A percentile compares a stretch with the other conserved stretches of the same genome.
Evolutionary conservation across 2,888 invertebrate species (phyloP).

Genomic region (Drosophila meridionalis): DNA sequence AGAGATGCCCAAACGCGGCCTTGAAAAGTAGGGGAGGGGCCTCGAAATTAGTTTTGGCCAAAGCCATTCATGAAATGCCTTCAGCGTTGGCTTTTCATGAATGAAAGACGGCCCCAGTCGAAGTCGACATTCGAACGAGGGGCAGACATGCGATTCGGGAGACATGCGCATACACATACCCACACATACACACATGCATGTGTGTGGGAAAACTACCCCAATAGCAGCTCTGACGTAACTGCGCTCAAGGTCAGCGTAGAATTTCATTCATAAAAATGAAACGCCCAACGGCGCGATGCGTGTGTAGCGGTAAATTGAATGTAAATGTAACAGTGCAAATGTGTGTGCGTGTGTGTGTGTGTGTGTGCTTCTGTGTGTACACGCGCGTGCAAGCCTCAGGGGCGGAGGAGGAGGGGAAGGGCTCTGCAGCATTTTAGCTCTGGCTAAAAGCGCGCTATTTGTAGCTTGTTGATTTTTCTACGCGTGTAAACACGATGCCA

Average conservation of each 20-base stretch:
- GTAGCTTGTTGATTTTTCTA: constrained; percentile 75
- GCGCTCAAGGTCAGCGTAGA: constrained; percentile 76
- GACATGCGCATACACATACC: constrained; percentile 46
- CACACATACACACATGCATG: background rate
- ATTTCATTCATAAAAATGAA: constrained; percentile 81
- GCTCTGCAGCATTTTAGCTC: background rate
- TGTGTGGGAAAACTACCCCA: constrained; percentile 31
- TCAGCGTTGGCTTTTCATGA: constrained; percentile 50
- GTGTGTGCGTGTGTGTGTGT: background rate
- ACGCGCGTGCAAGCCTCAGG: constrained; percentile 56
- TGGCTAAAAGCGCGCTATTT: constrained; percentile 44
- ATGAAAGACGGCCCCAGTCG: constrained; percentile 50
- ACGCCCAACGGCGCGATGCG: constrained; percentile 48
- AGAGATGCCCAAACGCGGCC: constrained; percentile 66
- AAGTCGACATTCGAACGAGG: constrained; percentile 21
- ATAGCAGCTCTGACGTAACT: constrained; percentile 69
- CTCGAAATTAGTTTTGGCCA: constrained; percentile 20
- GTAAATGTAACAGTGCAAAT: constrained; percentile 19
- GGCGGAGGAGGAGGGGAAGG: background rate
- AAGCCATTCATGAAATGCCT: constrained; percentile 61
- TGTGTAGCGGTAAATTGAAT: constrained; percentile 46
- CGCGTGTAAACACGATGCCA: constrained; percentile 63
- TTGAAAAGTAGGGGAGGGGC: constrained; percentile 51
- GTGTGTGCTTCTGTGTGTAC: constrained; percentile 38
- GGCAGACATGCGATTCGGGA: constrained; percentile 14